phyloP scores from a whole-genome alignment of 92 coral and sea anemone genomes.

The Phymanthus crucifer region DNA sequence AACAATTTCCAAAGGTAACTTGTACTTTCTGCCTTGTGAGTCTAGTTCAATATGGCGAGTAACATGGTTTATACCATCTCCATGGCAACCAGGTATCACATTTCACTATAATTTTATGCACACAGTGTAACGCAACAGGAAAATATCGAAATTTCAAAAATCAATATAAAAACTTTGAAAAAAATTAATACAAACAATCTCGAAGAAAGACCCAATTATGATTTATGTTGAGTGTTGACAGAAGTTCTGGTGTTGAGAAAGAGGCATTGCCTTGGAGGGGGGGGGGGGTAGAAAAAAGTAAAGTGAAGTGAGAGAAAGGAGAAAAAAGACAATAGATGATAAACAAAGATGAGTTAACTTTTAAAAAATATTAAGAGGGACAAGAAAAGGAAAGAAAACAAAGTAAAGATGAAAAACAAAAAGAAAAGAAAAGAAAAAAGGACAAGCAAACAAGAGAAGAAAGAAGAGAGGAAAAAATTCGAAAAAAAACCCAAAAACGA shows the following conservation, averaged over 20 bases:
- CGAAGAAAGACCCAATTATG: too few relatives aligned
- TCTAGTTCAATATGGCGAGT: neutral
- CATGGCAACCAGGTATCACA: conserved; percentile 25
- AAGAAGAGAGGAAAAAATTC: neutral
- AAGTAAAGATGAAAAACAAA: neutral
- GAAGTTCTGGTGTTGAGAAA: too few relatives aligned
- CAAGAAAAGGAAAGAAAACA: neutral
- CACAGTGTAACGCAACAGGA: neutral
- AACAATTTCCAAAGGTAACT: neutral
- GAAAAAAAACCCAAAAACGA: neutral
- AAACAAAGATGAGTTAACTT: too few relatives aligned
- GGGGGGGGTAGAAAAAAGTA: too few relatives aligned
- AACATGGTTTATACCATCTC: conserved; percentile 18
- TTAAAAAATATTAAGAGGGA: too few relatives aligned
- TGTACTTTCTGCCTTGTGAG: neutral
- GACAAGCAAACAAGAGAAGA: neutral
- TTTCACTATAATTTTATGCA: conserved; percentile 3
- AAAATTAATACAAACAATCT: too few relatives aligned
- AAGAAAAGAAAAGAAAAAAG: neutral
- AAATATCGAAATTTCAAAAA: neutral
- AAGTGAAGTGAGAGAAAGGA: too few relatives aligned
- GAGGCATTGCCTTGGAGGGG: too few relatives aligned
- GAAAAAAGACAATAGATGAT: too few relatives aligned
- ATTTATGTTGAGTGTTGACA: too few relatives aligned
- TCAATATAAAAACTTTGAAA: too few relatives aligned